Percentiles rank a stretch among this genome's conserved stretches.
phyloP scores from a whole-genome alignment of 2,113 vertebrate species.

The Apodemus sylvaticus region DNA sequence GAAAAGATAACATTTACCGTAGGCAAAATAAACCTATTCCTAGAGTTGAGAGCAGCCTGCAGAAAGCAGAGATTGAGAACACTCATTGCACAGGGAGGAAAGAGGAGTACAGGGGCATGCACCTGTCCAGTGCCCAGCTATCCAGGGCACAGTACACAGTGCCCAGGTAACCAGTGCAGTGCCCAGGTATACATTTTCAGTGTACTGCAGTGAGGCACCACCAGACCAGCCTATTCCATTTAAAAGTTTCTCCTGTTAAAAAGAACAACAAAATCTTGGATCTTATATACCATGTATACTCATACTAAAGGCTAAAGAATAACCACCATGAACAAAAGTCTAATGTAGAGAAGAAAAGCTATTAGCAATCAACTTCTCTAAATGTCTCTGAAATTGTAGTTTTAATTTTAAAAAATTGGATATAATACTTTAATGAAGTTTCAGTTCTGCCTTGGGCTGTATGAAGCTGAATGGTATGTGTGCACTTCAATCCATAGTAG shows the following conservation, averaged over 20 bases:
- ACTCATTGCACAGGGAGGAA: fast-evolving
- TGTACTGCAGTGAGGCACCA: neutral
- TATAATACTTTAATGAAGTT: neutral
- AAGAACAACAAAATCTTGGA: neutral
- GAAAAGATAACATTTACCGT: neutral
- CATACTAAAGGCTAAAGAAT: neutral
- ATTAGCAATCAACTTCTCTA: neutral
- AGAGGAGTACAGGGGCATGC: neutral
- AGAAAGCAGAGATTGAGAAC: neutral
- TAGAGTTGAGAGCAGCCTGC: neutral
- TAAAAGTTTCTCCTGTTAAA: neutral
- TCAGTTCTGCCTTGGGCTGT: neutral
- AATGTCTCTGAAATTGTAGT: neutral
- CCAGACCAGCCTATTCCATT: neutral
- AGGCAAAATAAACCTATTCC: neutral
- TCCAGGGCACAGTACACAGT: no score
- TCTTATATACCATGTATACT: neutral
- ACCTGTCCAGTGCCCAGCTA: no score
- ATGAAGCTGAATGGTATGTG: neutral
- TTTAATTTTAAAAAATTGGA: constrained; percentile 4
- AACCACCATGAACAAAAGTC: neutral
- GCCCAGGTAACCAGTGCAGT: fast-evolving
- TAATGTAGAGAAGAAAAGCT: constrained; percentile 23
- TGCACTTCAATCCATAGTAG: constrained; percentile 66
- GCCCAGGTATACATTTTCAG: fast-evolving